Conservation (phyloP, 2,888 invertebrate species). For the Junonia oenone region DNA sequence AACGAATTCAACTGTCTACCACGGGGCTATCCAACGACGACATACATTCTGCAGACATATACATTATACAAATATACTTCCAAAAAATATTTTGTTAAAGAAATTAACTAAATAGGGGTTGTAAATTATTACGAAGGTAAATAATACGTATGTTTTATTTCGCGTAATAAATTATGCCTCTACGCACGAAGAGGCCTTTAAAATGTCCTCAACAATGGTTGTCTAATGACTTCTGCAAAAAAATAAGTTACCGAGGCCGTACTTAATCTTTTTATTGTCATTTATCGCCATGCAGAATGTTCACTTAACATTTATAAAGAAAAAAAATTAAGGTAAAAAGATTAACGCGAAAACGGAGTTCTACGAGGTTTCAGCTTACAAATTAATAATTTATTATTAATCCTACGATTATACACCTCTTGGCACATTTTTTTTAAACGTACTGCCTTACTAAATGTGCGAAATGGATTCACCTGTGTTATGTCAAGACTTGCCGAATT, state of each 20-base stretch:
- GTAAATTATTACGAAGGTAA: too few relatives aligned
- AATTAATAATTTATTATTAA: not conserved
- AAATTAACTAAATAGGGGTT: too few relatives aligned
- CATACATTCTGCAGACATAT: too few relatives aligned
- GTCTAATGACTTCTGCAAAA: slow-evolving; percentile 1
- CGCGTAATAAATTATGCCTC: not conserved
- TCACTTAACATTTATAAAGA: not conserved
- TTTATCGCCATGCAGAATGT: not conserved
- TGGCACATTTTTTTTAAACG: not conserved
- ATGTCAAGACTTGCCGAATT: too few relatives aligned
- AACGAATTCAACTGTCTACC: too few relatives aligned
- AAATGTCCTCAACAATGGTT: not conserved
- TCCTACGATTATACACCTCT: not conserved
- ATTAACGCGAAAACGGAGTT: not conserved
- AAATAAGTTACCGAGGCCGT: not conserved
- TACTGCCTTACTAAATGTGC: too few relatives aligned
- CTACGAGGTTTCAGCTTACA: not conserved
- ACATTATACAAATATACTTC: too few relatives aligned
- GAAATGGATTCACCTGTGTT: too few relatives aligned
- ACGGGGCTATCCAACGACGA: too few relatives aligned
- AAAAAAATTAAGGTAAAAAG: too few relatives aligned
- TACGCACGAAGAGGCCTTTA: not conserved
- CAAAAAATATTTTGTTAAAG: too few relatives aligned
- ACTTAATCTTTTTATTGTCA: not conserved
- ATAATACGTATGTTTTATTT: too few relatives aligned